Conservation (phyloP, 2,888 invertebrate species). For the Drosophila putrida region DNA sequence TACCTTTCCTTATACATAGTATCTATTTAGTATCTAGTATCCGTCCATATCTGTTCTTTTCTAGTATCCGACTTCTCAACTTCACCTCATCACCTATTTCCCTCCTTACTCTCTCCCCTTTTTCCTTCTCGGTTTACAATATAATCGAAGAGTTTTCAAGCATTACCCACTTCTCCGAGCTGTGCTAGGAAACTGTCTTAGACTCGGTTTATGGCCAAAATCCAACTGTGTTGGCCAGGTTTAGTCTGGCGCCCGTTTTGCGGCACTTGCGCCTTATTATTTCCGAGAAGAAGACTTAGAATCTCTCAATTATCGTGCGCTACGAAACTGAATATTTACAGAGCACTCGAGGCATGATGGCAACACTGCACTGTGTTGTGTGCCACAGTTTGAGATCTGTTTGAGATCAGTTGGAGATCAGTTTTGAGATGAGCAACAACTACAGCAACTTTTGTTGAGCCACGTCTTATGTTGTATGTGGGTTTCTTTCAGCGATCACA, state of each 20-base stretch:
- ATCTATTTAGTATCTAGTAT: no score
- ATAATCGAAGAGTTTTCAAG: neutral
- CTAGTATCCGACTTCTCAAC: neutral
- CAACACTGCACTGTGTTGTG: conserved; percentile 46
- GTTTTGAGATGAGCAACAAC: conserved; percentile 8
- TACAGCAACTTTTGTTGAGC: conserved; percentile 23
- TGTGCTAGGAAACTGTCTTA: neutral
- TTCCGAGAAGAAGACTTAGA: conserved; percentile 59
- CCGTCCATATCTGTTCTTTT: no score
- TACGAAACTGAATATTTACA: conserved; percentile 68
- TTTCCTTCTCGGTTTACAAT: neutral
- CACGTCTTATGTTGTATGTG: conserved; percentile 30
- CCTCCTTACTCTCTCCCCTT: no score
- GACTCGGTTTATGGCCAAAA: neutral
- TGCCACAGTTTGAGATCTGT: conserved; percentile 9
- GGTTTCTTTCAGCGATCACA: conserved; percentile 29
- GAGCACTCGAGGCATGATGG: conserved; percentile 76
- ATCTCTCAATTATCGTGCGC: conserved; percentile 78
- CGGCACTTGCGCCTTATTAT: conserved; percentile 28
- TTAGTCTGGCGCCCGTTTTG: conserved; percentile 33
- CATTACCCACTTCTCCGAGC: neutral
- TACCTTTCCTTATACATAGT: neutral
- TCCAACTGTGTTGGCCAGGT: conserved; percentile 9
- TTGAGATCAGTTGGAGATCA: conserved; percentile 1
- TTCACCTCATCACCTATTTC: neutral